Conservation (phyloP, 2,888 invertebrate genomes). For the Agrochola litura region DNA sequence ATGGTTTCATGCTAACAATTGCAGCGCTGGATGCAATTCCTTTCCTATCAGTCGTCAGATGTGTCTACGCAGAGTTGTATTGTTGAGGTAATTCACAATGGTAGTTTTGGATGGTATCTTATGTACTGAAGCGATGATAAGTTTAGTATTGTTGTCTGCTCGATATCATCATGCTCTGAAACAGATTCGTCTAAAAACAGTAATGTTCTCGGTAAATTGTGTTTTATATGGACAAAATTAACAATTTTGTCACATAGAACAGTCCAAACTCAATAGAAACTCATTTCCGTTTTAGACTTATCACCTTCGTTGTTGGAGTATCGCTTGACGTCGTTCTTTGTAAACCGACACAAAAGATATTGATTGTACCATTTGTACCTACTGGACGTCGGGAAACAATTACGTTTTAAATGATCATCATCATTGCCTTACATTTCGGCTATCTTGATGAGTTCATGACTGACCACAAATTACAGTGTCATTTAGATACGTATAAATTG, state of each 20-base stretch:
- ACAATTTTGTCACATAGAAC: not conserved
- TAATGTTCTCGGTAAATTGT: not conserved
- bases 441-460: conserved; percentile 9
- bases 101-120: conserved; percentile 33
- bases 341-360: conserved; percentile 39
- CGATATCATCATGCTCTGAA: not conserved
- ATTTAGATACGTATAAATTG: conserved; percentile 15
- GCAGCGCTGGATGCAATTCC: conserved; percentile 23
- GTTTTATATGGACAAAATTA: not conserved
- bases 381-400: conserved; percentile 27
- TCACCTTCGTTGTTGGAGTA: conserved; percentile 33
- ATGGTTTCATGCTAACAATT: not conserved
- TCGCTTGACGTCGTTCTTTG: conserved; percentile 41
- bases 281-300: conserved; percentile 20
- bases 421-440: conserved; percentile 14
- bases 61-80: not conserved
- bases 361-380: conserved; percentile 1
- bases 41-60: conserved; percentile 6
- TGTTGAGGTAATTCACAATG: conserved; percentile 14
- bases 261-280: not conserved
- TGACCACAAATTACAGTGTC: conserved; percentile 11
- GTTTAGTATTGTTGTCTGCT: conserved; percentile 18
- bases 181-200: conserved; percentile 14
- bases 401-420: conserved; percentile 29
- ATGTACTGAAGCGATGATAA: conserved; percentile 14